A percentile compares a stretch with the other conserved stretches of the same genome.
Conservation (phyloP, 2,113 vertebrate genomes). For the Sciurus niger region DNA sequence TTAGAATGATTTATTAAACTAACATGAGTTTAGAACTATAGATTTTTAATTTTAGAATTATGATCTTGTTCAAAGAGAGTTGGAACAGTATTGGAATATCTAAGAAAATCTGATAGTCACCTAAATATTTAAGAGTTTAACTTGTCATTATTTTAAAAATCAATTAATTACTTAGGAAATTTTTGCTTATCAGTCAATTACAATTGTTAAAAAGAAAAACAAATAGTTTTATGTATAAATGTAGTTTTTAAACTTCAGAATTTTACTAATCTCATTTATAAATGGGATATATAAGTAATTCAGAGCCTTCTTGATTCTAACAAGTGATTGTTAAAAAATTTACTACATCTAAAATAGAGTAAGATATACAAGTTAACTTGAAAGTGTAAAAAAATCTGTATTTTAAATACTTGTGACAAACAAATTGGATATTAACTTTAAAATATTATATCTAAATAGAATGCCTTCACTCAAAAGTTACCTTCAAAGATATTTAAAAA, state of each 20-base stretch:
- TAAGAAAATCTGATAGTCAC: not conserved
- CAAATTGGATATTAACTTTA: slow-evolving; percentile 13
- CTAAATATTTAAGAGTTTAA: not conserved
- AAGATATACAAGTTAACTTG: not conserved
- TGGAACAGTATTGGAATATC: not conserved
- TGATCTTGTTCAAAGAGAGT: slow-evolving; percentile 30
- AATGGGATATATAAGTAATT: slow-evolving; percentile 16
- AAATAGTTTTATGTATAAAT: slow-evolving; percentile 6
- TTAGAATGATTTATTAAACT: not conserved
- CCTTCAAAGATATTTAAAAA: not conserved
- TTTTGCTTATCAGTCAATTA: not conserved
- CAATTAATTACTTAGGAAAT: not conserved
- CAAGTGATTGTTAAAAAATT: slow-evolving; percentile 35
- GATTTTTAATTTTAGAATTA: slow-evolving; percentile 19
- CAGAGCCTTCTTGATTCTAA: not conserved
- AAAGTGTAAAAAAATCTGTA: not conserved
- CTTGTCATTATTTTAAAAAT: slow-evolving; percentile 17
- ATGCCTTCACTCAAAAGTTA: not conserved
- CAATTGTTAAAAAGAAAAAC: slow-evolving; percentile 14
- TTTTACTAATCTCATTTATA: slow-evolving; percentile 6
- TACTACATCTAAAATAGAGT: not conserved
- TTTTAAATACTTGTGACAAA: not conserved
- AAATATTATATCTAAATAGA: not conserved
- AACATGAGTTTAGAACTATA: not conserved
- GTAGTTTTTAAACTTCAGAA: not conserved